Evolutionary conservation across 2,888 invertebrate genomes (phyloP), one percentile per base, ranked within the genome.

Genomic region (Belgica antarctica): DNA sequence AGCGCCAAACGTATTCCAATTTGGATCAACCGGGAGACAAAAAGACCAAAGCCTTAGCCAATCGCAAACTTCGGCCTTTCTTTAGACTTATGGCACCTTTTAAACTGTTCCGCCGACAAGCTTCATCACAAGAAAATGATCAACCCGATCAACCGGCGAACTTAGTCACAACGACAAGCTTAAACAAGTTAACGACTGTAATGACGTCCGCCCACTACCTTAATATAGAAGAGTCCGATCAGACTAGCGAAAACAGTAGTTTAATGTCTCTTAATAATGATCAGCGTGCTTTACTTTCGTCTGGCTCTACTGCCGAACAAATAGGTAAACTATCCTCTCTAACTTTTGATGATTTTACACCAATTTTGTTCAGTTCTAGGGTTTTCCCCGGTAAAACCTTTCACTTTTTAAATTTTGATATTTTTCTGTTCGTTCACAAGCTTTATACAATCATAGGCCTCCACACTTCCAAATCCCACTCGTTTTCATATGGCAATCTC

Each of bases 41-140:
- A 19, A 68, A 68, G 52, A 66, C 47, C 41, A 57, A 57, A 57
- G 25, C 47, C 22, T 25, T 68, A 19, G 47, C n/a, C 25, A 28
- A 47, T 19, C 31, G 25, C 12, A 68, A 68, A 57, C 8, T 28
- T 17, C 28, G 52, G 68, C 68, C 57, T 68, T 57, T 68, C 27
- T 68, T 47, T 68, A 52, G 68, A 17, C 31, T 68, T 27, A 80
- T 80, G 80, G 80, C 80, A 36, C 80, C 80, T 24, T 80, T 80
- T 73, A 80, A 80, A 74, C 75, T 80, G 47, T 80, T 80, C 75
- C 80, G 80, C 70, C 80, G 79, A 80, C 75, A 80, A 41, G 80
- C 80, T 73, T 78, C 80, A 66, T 80, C 80, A 36, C 80, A 80
- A 73, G 80, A 80, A 61, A 70, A 46, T 12, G 73, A 73, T 24